A percentile compares a stretch with the other conserved stretches of the same genome.
phyloP scores from a whole-genome alignment of 2,888 invertebrate species.

The Tanytarsus gracilentus region DNA sequence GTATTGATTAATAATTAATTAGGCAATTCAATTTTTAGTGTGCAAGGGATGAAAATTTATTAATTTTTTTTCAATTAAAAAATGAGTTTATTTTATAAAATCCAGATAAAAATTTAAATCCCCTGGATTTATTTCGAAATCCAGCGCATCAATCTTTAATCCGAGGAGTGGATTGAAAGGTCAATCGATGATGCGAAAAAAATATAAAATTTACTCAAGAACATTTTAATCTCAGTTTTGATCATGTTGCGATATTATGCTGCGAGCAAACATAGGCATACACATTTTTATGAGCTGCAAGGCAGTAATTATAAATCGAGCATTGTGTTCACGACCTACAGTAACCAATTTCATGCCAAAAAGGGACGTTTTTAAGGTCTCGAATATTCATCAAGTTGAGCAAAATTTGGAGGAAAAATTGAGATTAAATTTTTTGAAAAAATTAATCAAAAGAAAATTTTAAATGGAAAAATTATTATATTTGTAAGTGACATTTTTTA shows the following conservation, averaged over 20 bases:
- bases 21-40: slow-evolving; percentile 15
- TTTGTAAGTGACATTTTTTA: background rate
- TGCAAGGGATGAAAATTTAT: background rate
- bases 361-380: background rate
- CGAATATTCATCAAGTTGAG: background rate
- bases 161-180: too few relatives aligned
- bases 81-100: too few relatives aligned
- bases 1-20: slow-evolving; percentile 28
- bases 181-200: too few relatives aligned
- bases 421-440: too few relatives aligned
- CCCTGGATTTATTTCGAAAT: too few relatives aligned
- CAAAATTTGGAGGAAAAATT: background rate
- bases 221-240: background rate
- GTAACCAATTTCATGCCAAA: slow-evolving; percentile 24
- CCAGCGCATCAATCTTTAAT: too few relatives aligned
- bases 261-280: background rate
- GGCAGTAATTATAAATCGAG: slow-evolving; percentile 22
- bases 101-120: too few relatives aligned
- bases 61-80: too few relatives aligned
- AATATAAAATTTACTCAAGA: too few relatives aligned
- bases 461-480: too few relatives aligned
- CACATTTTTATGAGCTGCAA: slow-evolving; percentile 8
- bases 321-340: slow-evolving; percentile 14
- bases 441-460: too few relatives aligned
- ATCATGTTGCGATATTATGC: background rate